A percentile compares a stretch with the other conserved stretches of the same genome.
Evolutionary conservation across 2,888 invertebrate species (phyloP).

Genomic region (Brachypalpus laphriformis): DNA sequence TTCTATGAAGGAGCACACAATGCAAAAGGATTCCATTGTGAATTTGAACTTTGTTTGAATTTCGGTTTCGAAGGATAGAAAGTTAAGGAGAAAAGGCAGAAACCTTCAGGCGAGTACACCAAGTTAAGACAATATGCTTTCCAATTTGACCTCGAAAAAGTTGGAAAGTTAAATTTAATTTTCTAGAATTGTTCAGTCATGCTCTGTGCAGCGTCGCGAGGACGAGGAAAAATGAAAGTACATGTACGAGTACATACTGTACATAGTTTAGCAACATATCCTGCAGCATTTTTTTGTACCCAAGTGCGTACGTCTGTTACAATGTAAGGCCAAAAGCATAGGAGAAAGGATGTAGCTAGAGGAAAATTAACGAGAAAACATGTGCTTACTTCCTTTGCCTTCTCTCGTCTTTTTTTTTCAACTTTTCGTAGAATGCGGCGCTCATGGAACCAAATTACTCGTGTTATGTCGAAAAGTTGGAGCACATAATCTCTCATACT

Average conservation of each 20-base stretch:
- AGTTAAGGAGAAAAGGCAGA: too few relatives aligned
- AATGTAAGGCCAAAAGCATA: not conserved
- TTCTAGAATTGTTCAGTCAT: not conserved
- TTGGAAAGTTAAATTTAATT: conserved; percentile 58
- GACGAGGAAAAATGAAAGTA: not conserved
- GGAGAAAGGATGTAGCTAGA: conserved; percentile 4
- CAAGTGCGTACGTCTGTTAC: conserved; percentile 21
- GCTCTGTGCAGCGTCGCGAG: conserved; percentile 4
- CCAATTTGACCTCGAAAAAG: conserved; percentile 48
- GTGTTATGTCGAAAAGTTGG: conserved; percentile 50
- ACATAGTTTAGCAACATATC: not conserved
- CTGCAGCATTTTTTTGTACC: not conserved
- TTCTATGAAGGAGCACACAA: not conserved
- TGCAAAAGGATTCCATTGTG: conserved; percentile 32
- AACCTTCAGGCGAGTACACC: conserved; percentile 8
- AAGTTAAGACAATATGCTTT: conserved; percentile 42
- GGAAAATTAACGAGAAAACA: conserved; percentile 47
- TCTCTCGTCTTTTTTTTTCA: conserved; percentile 10
- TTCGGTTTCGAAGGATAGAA: conserved; percentile 29
- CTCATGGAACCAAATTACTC: conserved; percentile 34
- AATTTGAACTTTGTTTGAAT: conserved; percentile 42
- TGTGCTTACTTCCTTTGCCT: conserved; percentile 26
- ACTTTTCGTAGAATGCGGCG: conserved; percentile 8
- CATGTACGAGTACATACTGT: not conserved
- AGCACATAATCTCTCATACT: conserved; percentile 49